Percentiles rank a stretch among this genome's conserved stretches.
Evolutionary conservation across 2,797 vertebrate genomes (phyloP).

Genomic region (Alcedo quadribrachys): DNA sequence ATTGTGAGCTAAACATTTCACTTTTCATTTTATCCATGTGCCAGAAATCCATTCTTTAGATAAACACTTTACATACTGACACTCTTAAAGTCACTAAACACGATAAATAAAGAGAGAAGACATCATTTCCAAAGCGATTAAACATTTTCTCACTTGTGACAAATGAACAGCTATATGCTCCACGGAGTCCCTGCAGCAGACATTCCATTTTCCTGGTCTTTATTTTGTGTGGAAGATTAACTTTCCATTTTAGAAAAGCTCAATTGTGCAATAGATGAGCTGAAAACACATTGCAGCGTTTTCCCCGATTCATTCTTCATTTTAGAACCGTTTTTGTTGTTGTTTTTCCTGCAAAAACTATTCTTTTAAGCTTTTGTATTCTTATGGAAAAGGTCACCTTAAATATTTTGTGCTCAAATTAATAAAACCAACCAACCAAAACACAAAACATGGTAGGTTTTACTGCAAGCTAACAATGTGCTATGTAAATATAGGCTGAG

Average conservation of each 20-base stretch:
- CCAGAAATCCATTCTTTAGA: conserved; percentile 80
- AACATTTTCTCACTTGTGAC: conserved; percentile 77
- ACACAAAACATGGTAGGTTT: background rate
- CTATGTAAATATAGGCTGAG: background rate
- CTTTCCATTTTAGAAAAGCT: conserved; percentile 74
- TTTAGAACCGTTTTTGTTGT: conserved; percentile 33
- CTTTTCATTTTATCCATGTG: conserved; percentile 80
- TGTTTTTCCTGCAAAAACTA: background rate
- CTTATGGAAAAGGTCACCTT: background rate
- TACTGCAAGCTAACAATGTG: background rate
- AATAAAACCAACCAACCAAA: background rate
- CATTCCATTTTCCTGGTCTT: conserved; percentile 69
- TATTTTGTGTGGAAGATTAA: conserved; percentile 73
- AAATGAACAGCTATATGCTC: conserved; percentile 73
- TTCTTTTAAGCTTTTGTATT: background rate
- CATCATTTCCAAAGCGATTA: conserved; percentile 74
- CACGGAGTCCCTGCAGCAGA: conserved; percentile 51
- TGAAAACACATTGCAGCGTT: conserved; percentile 65
- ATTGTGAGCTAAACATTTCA: conserved; percentile 81
- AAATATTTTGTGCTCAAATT: background rate
- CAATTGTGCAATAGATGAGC: conserved; percentile 68
- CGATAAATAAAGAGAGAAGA: conserved; percentile 77
- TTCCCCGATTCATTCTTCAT: conserved; percentile 51
- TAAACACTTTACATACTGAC: conserved; percentile 82
- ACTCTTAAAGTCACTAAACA: conserved; percentile 78